A percentile compares a stretch with the other conserved stretches of the same genome.
These are phyloP conservation scores for Stenotaenia linearis DNA, from an alignment of 2,888 invertebrate genomes.

Conservation along the genomic window DNA sequence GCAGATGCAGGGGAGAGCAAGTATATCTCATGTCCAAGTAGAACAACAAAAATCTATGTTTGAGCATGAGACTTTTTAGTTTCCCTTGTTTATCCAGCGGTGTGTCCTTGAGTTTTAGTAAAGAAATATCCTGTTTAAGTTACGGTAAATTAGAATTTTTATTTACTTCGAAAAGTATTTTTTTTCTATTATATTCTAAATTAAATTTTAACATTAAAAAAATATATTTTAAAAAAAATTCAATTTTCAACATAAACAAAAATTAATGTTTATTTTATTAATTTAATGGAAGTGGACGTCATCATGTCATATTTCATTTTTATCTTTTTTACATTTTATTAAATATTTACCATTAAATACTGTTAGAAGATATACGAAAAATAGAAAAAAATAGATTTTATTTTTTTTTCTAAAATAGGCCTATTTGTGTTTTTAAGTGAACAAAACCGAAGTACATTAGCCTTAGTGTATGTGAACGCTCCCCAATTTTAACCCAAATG, in stretches of 20 bases:
- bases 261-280: too few relatives aligned
- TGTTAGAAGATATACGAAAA: too few relatives aligned
- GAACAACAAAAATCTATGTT: background rate
- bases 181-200: background rate
- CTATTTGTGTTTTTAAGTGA: background rate
- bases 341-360: too few relatives aligned
- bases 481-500: constrained; percentile 1
- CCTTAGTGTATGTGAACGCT: background rate
- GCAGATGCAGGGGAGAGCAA: background rate
- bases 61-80: background rate
- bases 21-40: background rate
- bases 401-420: background rate
- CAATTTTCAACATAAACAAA: too few relatives aligned
- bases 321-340: too few relatives aligned
- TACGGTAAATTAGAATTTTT: too few relatives aligned
- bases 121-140: background rate
- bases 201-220: too few relatives aligned
- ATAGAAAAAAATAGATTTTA: too few relatives aligned
- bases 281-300: too few relatives aligned
- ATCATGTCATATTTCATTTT: too few relatives aligned
- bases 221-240: too few relatives aligned
- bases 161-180: background rate
- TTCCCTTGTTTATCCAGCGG: background rate
- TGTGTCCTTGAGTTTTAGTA: background rate
- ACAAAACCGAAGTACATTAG: background rate